Conservation (phyloP, 2,113 vertebrate species). For the Drymodes brunneopygia region DNA sequence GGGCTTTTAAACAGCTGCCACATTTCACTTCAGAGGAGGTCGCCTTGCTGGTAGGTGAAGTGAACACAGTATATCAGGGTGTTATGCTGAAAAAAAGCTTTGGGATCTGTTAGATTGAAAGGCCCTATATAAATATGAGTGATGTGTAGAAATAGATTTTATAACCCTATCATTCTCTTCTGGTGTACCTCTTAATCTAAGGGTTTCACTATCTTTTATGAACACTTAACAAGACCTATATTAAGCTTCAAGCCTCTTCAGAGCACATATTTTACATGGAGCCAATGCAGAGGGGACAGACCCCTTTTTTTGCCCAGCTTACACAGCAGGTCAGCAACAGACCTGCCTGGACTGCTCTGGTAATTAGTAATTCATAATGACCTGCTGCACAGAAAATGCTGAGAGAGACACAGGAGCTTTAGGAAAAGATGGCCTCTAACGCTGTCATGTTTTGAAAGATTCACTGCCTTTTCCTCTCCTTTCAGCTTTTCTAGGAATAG, state of each 20-base stretch:
- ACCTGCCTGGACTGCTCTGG: not conserved
- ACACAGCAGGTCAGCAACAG: not conserved
- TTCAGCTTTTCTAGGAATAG: not conserved
- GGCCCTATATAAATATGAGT: conserved; percentile 48
- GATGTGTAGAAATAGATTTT: conserved; percentile 39
- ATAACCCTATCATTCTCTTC: conserved; percentile 36
- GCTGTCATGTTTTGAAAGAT: not conserved
- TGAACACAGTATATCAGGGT: conserved; percentile 12
- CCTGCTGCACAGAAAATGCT: not conserved
- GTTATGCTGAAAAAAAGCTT: not conserved
- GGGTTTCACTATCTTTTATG: conserved; percentile 12
- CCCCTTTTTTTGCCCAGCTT: not conserved
- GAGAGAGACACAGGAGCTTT: not conserved
- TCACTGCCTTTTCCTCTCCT: not conserved
- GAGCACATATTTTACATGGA: not conserved
- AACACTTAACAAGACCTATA: conserved; percentile 28
- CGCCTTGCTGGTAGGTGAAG: conserved; percentile 35
- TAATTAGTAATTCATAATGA: conserved; percentile 24
- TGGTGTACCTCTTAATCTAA: conserved; percentile 43
- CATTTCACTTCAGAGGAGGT: conserved; percentile 47
- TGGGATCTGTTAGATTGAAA: conserved; percentile 39
- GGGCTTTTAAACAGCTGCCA: conserved; percentile 57
- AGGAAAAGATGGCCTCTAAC: not conserved
- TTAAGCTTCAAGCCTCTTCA: conserved; percentile 18
- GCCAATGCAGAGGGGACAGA: not conserved